phyloP scores from a whole-genome alignment of 2,797 vertebrate genomes.

The Brotula barbata region DNA sequence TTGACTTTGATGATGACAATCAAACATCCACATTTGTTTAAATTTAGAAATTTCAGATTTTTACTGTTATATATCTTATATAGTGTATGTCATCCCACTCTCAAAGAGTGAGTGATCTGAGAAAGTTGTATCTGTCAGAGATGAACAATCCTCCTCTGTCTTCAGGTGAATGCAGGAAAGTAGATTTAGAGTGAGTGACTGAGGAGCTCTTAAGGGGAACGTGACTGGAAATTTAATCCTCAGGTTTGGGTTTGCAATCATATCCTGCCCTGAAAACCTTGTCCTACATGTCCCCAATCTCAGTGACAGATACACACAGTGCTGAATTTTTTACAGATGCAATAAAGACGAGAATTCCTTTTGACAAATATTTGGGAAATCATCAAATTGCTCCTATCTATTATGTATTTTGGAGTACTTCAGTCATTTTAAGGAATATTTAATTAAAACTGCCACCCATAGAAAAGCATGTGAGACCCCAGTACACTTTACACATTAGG shows the following conservation, averaged over 20 bases:
- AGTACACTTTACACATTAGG: no score
- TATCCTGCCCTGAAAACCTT: slow-evolving; percentile 44
- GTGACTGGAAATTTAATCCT: slow-evolving; percentile 60
- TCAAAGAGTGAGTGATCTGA: background rate
- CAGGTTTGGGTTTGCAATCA: slow-evolving; percentile 55
- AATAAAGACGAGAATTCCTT: no score
- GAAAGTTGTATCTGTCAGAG: background rate
- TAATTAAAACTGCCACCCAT: no score
- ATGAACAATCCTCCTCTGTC: slow-evolving; percentile 7
- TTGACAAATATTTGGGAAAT: no score
- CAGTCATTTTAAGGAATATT: no score
- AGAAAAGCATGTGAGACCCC: no score
- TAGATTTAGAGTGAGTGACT: slow-evolving; percentile 22
- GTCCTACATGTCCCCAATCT: slow-evolving; percentile 42
- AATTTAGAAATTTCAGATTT: background rate
- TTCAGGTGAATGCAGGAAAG: slow-evolving; percentile 14
- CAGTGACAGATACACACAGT: slow-evolving; percentile 50
- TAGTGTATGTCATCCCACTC: background rate
- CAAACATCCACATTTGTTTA: no score
- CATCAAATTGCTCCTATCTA: no score
- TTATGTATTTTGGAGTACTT: no score
- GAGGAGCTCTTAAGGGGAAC: slow-evolving; percentile 27
- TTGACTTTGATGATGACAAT: background rate
- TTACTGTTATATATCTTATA: background rate
- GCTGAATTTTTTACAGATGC: slow-evolving; percentile 66